Percentiles rank a stretch among this genome's conserved stretches.
Conservation (phyloP, 2,888 invertebrate genomes). For the Bombylius discolor region DNA sequence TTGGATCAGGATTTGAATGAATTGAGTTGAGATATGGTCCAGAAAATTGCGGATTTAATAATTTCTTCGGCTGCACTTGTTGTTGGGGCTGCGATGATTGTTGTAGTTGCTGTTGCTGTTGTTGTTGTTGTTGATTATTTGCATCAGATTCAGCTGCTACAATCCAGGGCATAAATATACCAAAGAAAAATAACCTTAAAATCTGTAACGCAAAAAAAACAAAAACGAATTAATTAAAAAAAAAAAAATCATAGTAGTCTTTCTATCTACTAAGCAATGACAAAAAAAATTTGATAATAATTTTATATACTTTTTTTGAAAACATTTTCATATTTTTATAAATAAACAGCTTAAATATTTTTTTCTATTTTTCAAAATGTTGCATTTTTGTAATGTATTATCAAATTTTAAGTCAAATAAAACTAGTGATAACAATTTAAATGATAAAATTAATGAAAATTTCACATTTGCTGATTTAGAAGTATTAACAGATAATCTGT, state of each 20-base stretch:
- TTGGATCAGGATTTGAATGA: not conserved
- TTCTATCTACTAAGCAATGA: too few relatives aligned
- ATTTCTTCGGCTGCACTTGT: not conserved
- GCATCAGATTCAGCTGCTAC: not conserved
- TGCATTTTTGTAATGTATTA: too few relatives aligned
- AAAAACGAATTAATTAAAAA: not conserved
- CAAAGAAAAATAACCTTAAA: not conserved
- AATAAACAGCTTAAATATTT: too few relatives aligned
- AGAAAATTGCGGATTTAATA: not conserved
- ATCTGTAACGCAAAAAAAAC: not conserved
- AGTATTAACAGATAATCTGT: not conserved
- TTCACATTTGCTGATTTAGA: not conserved
- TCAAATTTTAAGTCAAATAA: too few relatives aligned
- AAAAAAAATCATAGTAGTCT: too few relatives aligned
- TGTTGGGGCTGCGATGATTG: not conserved
- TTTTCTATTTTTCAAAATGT: too few relatives aligned
- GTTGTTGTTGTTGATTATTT: not conserved
- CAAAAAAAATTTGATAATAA: too few relatives aligned
- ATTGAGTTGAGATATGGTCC: constrained; percentile 1
- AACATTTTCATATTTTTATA: too few relatives aligned
- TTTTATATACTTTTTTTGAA: too few relatives aligned
- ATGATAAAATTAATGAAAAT: too few relatives aligned
- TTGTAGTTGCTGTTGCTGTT: not conserved
- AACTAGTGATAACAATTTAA: too few relatives aligned
- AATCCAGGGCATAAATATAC: not conserved